phyloP scores from a whole-genome alignment of 1,140 invertebrate genomes.

The Cotesia typhae region DNA sequence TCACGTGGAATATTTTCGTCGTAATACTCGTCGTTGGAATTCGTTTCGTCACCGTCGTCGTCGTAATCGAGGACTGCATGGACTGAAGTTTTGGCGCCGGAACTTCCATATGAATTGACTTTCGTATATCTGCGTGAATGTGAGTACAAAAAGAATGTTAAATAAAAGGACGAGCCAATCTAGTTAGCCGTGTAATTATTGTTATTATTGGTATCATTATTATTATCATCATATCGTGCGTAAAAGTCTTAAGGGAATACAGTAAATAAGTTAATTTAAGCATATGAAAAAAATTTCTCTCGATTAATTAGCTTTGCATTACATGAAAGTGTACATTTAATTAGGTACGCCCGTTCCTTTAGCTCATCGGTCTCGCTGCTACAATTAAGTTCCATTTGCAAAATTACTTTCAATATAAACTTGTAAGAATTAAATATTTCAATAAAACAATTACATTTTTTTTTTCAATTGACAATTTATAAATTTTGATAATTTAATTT shows the following conservation, averaged over 20 bases:
- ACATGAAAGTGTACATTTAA: constrained; percentile 19
- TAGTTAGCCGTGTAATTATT: not conserved
- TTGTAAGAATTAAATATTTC: too few relatives aligned
- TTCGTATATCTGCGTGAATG: constrained; percentile 63
- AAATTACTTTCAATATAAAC: not conserved
- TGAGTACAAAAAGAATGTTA: not conserved
- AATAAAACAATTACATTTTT: too few relatives aligned
- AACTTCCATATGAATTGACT: constrained; percentile 62
- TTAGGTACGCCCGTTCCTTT: constrained; percentile 23
- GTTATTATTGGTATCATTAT: too few relatives aligned
- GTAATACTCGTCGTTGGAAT: constrained; percentile 69
- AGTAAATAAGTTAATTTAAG: not conserved
- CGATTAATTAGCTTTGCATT: not conserved
- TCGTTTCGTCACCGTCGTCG: constrained; percentile 58
- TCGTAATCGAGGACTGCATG: constrained; percentile 78
- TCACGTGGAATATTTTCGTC: constrained; percentile 52
- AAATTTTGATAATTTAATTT: too few relatives aligned
- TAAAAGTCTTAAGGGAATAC: not conserved
- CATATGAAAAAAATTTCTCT: constrained; percentile 4
- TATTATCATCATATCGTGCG: not conserved
- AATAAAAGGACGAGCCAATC: not conserved
- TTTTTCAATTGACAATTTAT: too few relatives aligned
- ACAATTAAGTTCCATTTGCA: not conserved
- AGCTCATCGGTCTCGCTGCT: constrained; percentile 8
- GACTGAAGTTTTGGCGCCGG: constrained; percentile 71